Conservation (phyloP, 2,113 vertebrate genomes). For the Bambusicola thoracicus region DNA sequence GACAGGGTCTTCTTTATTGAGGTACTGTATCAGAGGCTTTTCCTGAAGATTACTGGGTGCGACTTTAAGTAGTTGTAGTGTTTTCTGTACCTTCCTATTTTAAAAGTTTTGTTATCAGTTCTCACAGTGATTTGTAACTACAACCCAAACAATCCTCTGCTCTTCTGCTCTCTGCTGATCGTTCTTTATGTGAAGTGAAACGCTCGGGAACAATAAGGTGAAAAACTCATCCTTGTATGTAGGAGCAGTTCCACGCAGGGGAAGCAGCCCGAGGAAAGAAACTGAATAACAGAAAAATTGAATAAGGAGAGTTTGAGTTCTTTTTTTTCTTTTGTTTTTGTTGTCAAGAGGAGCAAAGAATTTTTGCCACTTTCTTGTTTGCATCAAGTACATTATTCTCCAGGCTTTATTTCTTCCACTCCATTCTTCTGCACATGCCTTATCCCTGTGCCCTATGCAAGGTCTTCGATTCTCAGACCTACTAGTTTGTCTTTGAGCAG, state of each 20-base stretch:
- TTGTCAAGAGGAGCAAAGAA: background rate
- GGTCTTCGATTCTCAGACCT: background rate
- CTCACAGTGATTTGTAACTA: background rate
- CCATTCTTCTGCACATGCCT: background rate
- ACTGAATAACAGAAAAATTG: background rate
- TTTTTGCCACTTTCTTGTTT: background rate
- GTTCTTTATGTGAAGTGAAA: background rate
- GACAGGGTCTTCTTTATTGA: background rate
- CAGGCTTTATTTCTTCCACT: background rate
- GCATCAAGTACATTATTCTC: background rate
- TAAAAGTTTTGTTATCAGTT: background rate
- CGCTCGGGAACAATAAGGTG: background rate
- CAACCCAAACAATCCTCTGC: background rate
- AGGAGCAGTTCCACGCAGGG: background rate
- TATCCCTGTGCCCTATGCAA: background rate
- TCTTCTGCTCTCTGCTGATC: background rate
- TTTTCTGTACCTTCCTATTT: background rate
- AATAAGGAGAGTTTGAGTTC: background rate
- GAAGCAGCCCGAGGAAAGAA: background rate
- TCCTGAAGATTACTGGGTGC: background rate
- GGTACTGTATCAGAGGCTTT: background rate
- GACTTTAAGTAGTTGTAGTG: background rate
- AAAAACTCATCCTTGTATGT: background rate
- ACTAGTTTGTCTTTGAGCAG: background rate
- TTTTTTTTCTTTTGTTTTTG: background rate